phyloP scores from a whole-genome alignment of 2,113 vertebrate species.

The Terrapene triunguis region DNA sequence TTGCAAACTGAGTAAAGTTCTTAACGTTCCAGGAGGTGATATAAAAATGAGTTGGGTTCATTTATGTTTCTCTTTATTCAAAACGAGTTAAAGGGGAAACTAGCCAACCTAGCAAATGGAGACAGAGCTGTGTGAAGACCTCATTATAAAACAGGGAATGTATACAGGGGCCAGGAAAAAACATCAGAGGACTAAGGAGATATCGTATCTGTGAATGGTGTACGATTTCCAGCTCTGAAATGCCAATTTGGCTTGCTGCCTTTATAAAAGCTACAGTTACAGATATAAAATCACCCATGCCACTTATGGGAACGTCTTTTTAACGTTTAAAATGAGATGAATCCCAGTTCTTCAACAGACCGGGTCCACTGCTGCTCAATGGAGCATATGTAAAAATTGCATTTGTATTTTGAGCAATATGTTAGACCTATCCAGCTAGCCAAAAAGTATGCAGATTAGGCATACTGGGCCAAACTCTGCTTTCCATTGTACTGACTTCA shows the following conservation, averaged over 20 bases:
- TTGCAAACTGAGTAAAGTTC: neutral
- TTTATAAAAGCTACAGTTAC: neutral
- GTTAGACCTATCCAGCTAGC: neutral
- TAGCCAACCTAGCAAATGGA: neutral
- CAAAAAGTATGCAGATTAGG: neutral
- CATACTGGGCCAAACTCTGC: fast-evolving
- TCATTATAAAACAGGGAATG: neutral
- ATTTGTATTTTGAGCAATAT: neutral
- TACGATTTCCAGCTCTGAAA: neutral
- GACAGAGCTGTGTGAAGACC: neutral
- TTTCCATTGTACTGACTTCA: neutral
- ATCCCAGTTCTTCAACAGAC: neutral
- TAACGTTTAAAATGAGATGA: neutral
- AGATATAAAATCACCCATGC: neutral
- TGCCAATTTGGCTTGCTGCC: neutral
- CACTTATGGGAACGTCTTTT: neutral
- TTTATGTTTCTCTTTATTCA: neutral
- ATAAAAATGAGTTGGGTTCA: neutral
- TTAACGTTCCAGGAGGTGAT: neutral
- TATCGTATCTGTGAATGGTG: neutral
- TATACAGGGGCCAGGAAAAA: neutral
- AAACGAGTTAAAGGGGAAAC: neutral
- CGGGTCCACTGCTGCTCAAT: neutral
- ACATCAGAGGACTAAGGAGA: neutral
- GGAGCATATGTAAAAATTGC: neutral